Evolutionary conservation across 2,113 vertebrate genomes (phyloP).

Genomic region (Tonatia bakeri): DNA sequence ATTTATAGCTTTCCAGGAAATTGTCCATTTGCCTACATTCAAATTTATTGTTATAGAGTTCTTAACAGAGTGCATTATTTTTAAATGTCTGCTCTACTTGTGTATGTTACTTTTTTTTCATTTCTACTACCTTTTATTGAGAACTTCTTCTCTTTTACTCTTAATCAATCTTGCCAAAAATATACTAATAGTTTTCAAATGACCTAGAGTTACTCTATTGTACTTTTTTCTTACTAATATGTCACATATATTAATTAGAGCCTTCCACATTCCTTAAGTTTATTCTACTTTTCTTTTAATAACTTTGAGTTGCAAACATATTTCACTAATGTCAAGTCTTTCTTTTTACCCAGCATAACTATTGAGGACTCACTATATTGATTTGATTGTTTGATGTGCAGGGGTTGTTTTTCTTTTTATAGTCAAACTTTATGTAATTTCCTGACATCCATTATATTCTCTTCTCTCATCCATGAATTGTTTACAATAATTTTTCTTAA

Average conservation of each 20-base stretch:
- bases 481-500: neutral
- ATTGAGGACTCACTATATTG: neutral
- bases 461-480: neutral
- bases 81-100: neutral
- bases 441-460: neutral
- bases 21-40: neutral
- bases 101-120: neutral
- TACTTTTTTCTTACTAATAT: neutral
- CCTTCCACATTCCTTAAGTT: neutral
- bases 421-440: neutral
- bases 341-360: neutral
- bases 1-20: neutral
- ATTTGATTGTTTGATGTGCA: neutral
- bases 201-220: neutral
- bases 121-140: neutral
- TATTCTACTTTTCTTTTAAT: neutral
- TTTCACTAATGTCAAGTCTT: neutral
- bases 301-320: neutral
- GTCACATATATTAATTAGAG: neutral
- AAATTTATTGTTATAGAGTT: neutral
- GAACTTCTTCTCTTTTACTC: neutral
- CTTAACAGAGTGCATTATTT: neutral
- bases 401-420: neutral
- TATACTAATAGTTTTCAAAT: neutral
- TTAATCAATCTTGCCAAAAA: neutral